Evolutionary conservation across 2,888 invertebrate genomes (phyloP), one percentile per base, ranked within the genome.

Genomic region (Ecdyonurus torrentis): DNA sequence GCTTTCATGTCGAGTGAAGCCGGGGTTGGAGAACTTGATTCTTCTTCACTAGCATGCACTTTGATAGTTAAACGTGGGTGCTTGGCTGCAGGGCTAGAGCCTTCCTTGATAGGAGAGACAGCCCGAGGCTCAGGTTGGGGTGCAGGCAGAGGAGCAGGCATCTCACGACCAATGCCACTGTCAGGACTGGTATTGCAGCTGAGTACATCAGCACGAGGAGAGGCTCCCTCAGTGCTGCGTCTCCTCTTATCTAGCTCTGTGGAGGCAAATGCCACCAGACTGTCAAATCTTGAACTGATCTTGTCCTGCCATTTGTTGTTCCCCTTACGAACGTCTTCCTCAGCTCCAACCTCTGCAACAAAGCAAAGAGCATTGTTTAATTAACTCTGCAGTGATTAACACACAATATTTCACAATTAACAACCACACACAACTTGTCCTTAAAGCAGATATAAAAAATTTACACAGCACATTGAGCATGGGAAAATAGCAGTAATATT

Each of bases 271-370:
- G 92, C 93, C 68, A 95, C 91, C 70, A 95, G 80, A 68, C 92
- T 87, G 77, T 95, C 95, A 79, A 96, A 95, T 62, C 92, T 91
- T 69, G 89, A 91, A 74, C 89, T 91, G 70, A 94, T 91, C 69
- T 91, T 87, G 75, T 92, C 90, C 75, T 93, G 91, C 93, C 93
- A 94, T 75, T 91, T 89, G 75, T 89, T 87, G 75, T 89, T 87
- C 74, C 87, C 87, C 68, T 85, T 87, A 69, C 85, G 85, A 71
- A 82, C 83, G 70, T 80, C 81, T 67, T 76, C 80, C 72, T 83
- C 83, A 68, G 77, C 78, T 74, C 81, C 82, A 79, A 75, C 70
- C 58, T 61, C 63, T 63, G 60, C 22, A 63, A 63, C 52, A 63
- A 53, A 63, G 53, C 37, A 37, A 5, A 15, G 15, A 37, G 15